A percentile compares a stretch with the other conserved stretches of the same genome.
Conservation (phyloP, 2,113 vertebrate species). For the Macquaria ambigua region DNA sequence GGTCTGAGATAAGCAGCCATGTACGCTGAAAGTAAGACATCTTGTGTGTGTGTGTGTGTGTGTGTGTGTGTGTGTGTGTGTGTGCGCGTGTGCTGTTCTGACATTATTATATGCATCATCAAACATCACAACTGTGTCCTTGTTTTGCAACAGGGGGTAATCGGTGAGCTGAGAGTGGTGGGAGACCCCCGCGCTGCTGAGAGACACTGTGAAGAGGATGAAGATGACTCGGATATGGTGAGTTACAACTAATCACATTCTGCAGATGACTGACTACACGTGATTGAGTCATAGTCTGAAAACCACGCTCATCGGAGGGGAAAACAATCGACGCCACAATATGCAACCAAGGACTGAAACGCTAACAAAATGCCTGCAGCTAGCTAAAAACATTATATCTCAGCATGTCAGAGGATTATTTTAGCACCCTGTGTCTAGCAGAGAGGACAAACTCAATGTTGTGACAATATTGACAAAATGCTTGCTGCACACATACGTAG, state of each 20-base stretch:
- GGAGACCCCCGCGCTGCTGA: constrained; percentile 87
- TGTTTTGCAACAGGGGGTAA: constrained; percentile 86
- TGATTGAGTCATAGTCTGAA: not conserved
- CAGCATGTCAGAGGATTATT: too few species aligned
- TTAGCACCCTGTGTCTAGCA: too few species aligned
- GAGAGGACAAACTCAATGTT: too few species aligned
- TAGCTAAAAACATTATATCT: too few species aligned
- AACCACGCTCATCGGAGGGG: too few species aligned
- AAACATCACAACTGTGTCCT: constrained; percentile 20
- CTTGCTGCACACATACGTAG: too few species aligned
- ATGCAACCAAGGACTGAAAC: too few species aligned
- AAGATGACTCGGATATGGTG: constrained; percentile 90
- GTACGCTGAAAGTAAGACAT: not conserved
- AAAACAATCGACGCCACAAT: too few species aligned
- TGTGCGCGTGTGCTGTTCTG: not conserved
- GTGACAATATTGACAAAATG: too few species aligned
- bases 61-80: not conserved
- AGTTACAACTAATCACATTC: constrained; percentile 60
- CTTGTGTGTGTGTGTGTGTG: not conserved
- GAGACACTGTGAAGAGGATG: constrained; percentile 90
- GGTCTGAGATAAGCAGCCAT: constrained; percentile 30
- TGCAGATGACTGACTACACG: not conserved
- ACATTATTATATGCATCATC: constrained; percentile 3
- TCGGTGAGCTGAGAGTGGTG: constrained; percentile 89
- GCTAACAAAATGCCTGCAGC: too few species aligned